These are phyloP conservation scores for Pterocles burchelli DNA, from an alignment of 2,113 vertebrate genomes.

Conservation along the genomic window DNA sequence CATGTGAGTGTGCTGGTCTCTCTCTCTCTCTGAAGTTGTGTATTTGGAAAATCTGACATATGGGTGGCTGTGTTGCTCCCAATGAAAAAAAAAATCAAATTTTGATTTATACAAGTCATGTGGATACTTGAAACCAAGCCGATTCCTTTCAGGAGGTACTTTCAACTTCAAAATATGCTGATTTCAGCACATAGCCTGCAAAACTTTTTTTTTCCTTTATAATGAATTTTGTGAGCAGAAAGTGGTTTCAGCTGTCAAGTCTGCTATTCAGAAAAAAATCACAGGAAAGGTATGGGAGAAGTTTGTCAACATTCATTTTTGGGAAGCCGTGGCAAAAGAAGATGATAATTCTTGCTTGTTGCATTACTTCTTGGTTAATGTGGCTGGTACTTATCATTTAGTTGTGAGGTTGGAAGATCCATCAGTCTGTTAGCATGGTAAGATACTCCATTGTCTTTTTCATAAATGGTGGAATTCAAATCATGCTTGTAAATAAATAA, in stretches of 20 bases:
- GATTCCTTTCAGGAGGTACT: neutral
- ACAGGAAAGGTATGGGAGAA: neutral
- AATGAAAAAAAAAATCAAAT: neutral
- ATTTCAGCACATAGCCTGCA: neutral
- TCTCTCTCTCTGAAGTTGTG: neutral
- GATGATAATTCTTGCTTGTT: neutral
- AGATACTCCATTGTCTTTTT: neutral
- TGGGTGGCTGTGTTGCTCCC: neutral
- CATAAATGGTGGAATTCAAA: conserved; percentile 24
- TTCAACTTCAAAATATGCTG: neutral
- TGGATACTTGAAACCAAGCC: neutral
- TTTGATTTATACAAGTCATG: neutral
- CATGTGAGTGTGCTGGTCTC: no score
- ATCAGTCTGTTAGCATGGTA: neutral
- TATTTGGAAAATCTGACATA: neutral
- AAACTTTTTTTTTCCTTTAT: neutral
- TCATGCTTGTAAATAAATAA: conserved; percentile 49
- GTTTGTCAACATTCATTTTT: neutral
- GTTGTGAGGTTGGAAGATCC: neutral
- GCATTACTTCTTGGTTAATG: neutral
- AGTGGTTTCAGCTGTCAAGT: neutral
- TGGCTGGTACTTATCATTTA: neutral
- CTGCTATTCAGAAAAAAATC: neutral
- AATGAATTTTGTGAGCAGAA: neutral
- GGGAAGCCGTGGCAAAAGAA: neutral